Evolutionary conservation across 2,888 invertebrate genomes (phyloP).

Genomic region (Lochmaea crataegi): DNA sequence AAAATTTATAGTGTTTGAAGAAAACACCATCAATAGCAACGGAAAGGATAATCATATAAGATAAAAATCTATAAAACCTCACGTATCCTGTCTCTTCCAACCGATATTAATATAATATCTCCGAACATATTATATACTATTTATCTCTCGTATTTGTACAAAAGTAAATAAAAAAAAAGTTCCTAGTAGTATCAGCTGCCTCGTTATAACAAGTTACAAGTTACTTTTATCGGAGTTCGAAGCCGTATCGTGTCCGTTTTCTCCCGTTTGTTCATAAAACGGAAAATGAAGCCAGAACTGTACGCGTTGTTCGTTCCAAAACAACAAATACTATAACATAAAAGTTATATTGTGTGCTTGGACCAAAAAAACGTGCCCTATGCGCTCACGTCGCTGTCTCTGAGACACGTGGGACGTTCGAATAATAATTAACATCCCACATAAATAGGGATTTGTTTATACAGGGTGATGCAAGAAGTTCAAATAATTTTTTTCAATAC

Average conservation of each 20-base stretch:
- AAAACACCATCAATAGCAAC: no score
- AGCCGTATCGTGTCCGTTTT: constrained; percentile 2
- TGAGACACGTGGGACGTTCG: background rate
- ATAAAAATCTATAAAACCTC: background rate
- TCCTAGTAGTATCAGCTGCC: background rate
- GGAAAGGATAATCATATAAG: background rate
- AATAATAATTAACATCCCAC: background rate
- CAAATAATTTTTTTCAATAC: no score
- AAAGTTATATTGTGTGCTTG: constrained; percentile 19
- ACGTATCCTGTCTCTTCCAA: background rate
- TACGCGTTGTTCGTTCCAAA: background rate
- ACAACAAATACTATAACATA: constrained; percentile 29
- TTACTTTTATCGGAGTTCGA: constrained; percentile 1
- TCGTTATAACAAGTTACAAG: constrained; percentile 8
- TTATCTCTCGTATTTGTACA: background rate
- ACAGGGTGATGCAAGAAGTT: no score
- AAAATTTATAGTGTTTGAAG: no score
- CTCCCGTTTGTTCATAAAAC: constrained; percentile 6
- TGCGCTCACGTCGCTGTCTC: background rate
- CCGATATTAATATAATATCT: background rate
- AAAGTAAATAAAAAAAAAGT: background rate
- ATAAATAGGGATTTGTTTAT: background rate
- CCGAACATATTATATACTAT: background rate
- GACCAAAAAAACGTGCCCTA: background rate
- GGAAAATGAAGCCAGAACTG: constrained; percentile 8